A percentile compares a stretch with the other conserved stretches of the same genome.
phyloP scores from a whole-genome alignment of 2,888 invertebrate genomes.

The Napeogenes sylphis region DNA sequence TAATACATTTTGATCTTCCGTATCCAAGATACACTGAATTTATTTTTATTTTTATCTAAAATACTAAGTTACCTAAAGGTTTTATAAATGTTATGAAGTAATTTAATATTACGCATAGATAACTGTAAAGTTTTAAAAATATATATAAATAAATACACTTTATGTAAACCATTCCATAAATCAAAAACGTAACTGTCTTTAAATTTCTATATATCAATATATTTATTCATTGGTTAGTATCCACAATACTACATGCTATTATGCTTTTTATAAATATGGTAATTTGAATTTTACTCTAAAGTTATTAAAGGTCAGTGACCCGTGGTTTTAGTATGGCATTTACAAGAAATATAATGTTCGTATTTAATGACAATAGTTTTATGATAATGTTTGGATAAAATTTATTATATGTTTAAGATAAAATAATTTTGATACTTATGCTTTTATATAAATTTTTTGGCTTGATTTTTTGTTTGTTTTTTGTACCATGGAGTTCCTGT shows the following conservation, averaged over 20 bases:
- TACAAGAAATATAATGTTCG: conserved; percentile 14
- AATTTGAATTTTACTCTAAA: conserved; percentile 26
- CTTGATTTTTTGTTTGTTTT: too few species aligned
- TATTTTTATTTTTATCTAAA: too few species aligned
- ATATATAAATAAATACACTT: too few species aligned
- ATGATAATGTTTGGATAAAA: conserved; percentile 5
- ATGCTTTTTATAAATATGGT: conserved; percentile 32
- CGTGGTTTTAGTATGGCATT: conserved; percentile 14
- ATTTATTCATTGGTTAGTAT: conserved; percentile 17
- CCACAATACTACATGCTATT: conserved; percentile 24
- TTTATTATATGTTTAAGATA: background rate
- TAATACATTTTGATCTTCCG: too few species aligned
- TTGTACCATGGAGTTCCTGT: too few species aligned
- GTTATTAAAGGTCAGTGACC: conserved; percentile 27
- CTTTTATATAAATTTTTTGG: too few species aligned
- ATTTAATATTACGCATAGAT: too few species aligned
- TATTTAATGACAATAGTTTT: conserved; percentile 16
- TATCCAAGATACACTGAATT: too few species aligned
- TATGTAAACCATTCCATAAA: background rate
- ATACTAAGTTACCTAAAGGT: too few species aligned
- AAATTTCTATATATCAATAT: conserved; percentile 11
- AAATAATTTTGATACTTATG: too few species aligned
- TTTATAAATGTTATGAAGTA: too few species aligned
- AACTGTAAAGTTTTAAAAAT: too few species aligned
- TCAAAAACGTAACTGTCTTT: background rate